These are phyloP conservation scores for Deroptyus accipitrinus DNA, from an alignment of 2,113 vertebrate species.

Conservation along the genomic window DNA sequence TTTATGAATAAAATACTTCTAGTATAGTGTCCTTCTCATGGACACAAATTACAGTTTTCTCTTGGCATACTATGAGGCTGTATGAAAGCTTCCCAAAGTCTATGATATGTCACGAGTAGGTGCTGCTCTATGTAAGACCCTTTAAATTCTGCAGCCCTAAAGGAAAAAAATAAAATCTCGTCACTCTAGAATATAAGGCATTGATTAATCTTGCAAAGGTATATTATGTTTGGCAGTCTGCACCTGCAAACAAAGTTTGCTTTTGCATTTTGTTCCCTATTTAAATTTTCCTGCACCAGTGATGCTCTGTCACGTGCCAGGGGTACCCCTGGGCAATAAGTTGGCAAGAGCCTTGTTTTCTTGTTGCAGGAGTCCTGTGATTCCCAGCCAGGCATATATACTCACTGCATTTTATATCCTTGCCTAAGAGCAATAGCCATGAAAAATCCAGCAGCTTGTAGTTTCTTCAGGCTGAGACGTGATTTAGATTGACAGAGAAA, in stretches of 20 bases:
- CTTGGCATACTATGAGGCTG: not conserved
- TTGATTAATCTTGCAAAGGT: not conserved
- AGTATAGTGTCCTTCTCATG: not conserved
- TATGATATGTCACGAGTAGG: fast-evolving
- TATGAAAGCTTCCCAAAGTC: not conserved
- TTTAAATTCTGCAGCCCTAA: not conserved
- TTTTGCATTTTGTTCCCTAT: not conserved
- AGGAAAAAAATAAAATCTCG: not conserved
- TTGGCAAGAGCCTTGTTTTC: not conserved
- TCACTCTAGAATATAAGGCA: not conserved
- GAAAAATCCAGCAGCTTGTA: not conserved
- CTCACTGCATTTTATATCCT: not conserved
- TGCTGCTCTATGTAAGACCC: not conserved
- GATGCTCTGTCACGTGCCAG: not conserved
- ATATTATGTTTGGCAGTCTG: not conserved
- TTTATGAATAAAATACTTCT: not conserved
- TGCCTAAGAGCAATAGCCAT: not conserved
- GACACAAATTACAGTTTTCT: not conserved
- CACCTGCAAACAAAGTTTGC: not conserved
- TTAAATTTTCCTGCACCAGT: not conserved
- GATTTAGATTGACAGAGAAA: not conserved
- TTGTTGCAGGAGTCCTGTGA: not conserved
- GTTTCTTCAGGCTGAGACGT: not conserved
- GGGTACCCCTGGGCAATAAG: not conserved
- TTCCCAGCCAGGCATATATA: not conserved